Evolutionary conservation across 2,113 vertebrate species (phyloP), one percentile per base, ranked within the genome.

Genomic region (Acanthochromis polyacanthus): DNA sequence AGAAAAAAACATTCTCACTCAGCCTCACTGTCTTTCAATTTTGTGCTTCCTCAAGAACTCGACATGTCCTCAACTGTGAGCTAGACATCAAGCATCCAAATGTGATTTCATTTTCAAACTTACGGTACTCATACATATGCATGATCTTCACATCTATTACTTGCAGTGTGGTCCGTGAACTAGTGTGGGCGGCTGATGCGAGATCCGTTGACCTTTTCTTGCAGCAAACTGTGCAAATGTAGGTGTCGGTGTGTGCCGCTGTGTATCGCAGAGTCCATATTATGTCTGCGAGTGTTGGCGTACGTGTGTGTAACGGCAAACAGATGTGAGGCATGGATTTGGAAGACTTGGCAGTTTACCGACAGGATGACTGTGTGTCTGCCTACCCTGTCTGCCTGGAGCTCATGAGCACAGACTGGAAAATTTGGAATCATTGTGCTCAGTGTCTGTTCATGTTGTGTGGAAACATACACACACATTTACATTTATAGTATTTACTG

Each of bases 301-400:
- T 66, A 23, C 10, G 20, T 63, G 67, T 67, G 80, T 72, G 72
- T 75, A 76, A 86, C 67, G 17, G 78, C 76, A 71, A 74, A 82
- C 85, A 84, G 80, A 84, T 88, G 84, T 80, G 72, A 69, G 82
- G 55, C 81, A 23, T 5, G 59, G 20, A 73, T 62, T 66, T 80
- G 82, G 50, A 84, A 51, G 60, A 59, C 65, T 88, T 82, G 82
- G 85, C 91, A 72, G 71, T 28, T 16, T 22, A 51, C 61, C 2
- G 53, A n/a, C 77, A 19, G 23, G 56, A 88, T 89, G 90, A 90
- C 90, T 85, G 84, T 79, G 82, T 89, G 84, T 91, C 84, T 92
- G 87, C 78, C 68, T 63, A 22, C 59, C 58, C n/a, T 53, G 86
- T 82, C 84, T 88, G 82, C 70, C 72, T 71, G 64, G 38, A 81